Conservation (phyloP, 2,113 vertebrate genomes). For the Gallinago undulata region DNA sequence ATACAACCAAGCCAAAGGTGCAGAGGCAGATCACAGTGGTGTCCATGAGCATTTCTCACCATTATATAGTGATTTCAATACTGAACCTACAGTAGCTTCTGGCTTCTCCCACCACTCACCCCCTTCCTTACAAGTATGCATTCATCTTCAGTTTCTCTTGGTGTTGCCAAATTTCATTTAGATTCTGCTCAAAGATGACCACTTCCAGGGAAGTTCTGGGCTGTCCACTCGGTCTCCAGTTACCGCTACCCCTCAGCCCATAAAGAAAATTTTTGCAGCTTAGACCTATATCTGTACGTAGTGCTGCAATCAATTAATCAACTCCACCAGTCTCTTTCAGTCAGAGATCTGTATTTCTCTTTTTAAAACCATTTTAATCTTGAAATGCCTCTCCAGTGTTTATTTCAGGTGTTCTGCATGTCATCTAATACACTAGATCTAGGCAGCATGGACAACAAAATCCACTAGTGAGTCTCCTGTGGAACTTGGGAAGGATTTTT, state of each 20-base stretch:
- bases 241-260: background rate
- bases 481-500: background rate
- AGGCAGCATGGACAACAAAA: background rate
- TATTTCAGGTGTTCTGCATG: background rate
- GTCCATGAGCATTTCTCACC: background rate
- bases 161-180: background rate
- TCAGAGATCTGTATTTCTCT: background rate
- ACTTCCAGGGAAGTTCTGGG: background rate
- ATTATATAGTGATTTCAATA: background rate
- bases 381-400: background rate
- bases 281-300: background rate
- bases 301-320: background rate
- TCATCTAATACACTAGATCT: background rate
- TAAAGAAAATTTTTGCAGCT: background rate
- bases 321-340: background rate
- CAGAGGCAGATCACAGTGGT: background rate
- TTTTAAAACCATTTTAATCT: background rate
- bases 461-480: background rate
- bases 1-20: background rate
- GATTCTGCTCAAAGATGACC: background rate
- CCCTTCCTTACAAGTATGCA: background rate
- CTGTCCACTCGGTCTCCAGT: background rate
- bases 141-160: background rate
- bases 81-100: background rate
- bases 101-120: background rate